Evolutionary conservation across 2,797 vertebrate species (phyloP), one percentile per base, ranked within the genome.

Genomic region (Myotis pilosus): DNA sequence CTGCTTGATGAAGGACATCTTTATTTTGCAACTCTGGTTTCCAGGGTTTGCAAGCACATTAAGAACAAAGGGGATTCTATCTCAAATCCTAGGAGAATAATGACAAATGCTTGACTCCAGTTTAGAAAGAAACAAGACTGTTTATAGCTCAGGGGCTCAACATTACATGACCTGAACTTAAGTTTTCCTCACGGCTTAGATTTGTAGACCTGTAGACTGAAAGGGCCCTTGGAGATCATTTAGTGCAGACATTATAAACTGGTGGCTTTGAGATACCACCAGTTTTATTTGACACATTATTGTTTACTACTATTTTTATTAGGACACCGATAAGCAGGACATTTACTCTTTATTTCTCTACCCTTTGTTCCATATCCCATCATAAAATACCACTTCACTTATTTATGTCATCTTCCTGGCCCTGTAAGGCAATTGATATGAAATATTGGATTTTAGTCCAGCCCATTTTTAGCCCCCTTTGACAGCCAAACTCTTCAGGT

Each of bases 231-330:
- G 49, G 95, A 66, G 84, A 87, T 53, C 83, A 76, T 49, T 84
- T 91, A 64, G 47, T 75, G 20, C 17, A 87, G 68, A 47, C 28
- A 89, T 72, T 60, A 44, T 23, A 55, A 82, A 76, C 53, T 85
- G 64, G n/a, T 94, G 80, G 41, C 53, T 57, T 94, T 30, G 3
- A 94, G 53, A 74, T 53, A 28, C 2, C 47, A 47, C 47, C 47
- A 47, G 64, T 94, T 88, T 89, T 72, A 75, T 76, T 68, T 75
- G 87, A 38, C 36, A 78, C 38, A 69, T 36, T 49, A 84, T 49
- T 53, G 88, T 85, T 85, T 78, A 30, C 84, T 95, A 57, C 82
- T 95, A 20, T 84, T 94, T 87, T 93, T 81, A 92, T 88, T 71
- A 74, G 64, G 51, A 64, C 47, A 87, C 22, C 16, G 30, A 74